Conservation (phyloP, 1,140 invertebrate genomes). For the Ceratosolen fusciceps region DNA sequence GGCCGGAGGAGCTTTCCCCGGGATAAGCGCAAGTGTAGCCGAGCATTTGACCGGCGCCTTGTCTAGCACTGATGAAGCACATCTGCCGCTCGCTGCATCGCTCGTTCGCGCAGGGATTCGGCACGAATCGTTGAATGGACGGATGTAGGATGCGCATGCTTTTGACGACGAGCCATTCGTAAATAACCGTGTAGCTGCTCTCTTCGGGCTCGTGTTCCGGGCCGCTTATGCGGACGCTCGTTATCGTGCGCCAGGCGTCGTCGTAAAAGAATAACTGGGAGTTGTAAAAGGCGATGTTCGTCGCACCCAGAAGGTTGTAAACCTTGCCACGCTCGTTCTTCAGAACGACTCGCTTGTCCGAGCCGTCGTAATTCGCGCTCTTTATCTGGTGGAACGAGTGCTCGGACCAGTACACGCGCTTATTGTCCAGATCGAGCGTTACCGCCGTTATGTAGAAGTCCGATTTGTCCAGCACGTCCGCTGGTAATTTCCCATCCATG, state of each 20-base stretch:
- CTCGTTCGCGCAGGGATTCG: conserved; percentile 20
- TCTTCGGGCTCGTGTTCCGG: neutral
- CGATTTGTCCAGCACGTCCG: neutral
- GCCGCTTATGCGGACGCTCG: neutral
- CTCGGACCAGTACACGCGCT: conserved; percentile 37
- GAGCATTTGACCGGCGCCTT: neutral
- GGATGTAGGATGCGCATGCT: neutral
- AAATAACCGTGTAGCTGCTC: neutral
- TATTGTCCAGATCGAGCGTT: neutral
- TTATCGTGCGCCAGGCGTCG: neutral
- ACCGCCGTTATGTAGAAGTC: conserved; percentile 6
- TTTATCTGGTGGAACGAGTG: neutral
- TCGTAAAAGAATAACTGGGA: conserved; percentile 21
- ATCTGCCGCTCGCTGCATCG: neutral
- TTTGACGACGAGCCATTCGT: neutral
- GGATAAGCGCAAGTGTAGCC: neutral
- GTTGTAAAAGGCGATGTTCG: neutral
- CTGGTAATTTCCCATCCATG: conserved; percentile 26
- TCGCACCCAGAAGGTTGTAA: neutral
- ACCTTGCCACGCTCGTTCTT: neutral
- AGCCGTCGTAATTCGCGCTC: conserved; percentile 30
- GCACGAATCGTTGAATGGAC: neutral
- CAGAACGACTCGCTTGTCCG: neutral
- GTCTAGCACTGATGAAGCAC: neutral
- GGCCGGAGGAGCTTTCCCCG: neutral